phyloP scores from a whole-genome alignment of 2,888 invertebrate species.

The Peribatodes rhomboidaria region DNA sequence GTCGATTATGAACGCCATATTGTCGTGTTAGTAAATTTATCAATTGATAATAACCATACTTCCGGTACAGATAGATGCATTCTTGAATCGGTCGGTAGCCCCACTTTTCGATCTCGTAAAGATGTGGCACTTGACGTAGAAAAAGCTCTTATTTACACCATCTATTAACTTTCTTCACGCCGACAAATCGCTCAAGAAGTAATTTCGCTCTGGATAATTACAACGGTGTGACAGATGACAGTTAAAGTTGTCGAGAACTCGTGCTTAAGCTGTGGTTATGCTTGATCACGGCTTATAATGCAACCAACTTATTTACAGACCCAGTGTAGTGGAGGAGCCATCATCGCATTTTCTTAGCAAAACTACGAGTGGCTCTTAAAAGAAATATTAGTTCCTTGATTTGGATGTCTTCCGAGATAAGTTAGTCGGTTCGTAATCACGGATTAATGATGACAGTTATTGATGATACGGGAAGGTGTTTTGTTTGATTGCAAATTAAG shows the following conservation, averaged over 20 bases:
- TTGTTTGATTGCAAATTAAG: conserved; percentile 16
- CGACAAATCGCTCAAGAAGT: conserved; percentile 15
- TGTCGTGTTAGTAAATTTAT: too few relatives aligned
- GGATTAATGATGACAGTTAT: conserved; percentile 25
- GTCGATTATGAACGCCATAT: too few relatives aligned
- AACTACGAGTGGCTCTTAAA: not conserved
- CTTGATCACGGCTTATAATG: conserved; percentile 5
- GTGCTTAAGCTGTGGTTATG: conserved; percentile 1
- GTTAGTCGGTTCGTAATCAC: not conserved
- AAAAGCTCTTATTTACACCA: conserved; percentile 1
- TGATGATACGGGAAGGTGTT: conserved; percentile 24
- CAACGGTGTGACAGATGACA: conserved; percentile 30
- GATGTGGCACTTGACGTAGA: not conserved
- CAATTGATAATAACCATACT: too few relatives aligned
- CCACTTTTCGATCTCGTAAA: too few relatives aligned
- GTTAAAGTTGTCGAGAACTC: conserved; percentile 5
- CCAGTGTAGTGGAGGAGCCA: not conserved
- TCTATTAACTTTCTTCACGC: conserved; percentile 21
- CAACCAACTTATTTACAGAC: not conserved
- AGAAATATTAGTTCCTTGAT: not conserved
- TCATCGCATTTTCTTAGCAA: not conserved
- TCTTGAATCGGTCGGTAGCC: too few relatives aligned
- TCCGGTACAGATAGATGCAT: too few relatives aligned
- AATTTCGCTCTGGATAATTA: conserved; percentile 27
- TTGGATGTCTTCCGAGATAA: not conserved